These are phyloP conservation scores for Drosophila parvula DNA, from an alignment of 1,140 invertebrate species.

Conservation along the genomic window DNA sequence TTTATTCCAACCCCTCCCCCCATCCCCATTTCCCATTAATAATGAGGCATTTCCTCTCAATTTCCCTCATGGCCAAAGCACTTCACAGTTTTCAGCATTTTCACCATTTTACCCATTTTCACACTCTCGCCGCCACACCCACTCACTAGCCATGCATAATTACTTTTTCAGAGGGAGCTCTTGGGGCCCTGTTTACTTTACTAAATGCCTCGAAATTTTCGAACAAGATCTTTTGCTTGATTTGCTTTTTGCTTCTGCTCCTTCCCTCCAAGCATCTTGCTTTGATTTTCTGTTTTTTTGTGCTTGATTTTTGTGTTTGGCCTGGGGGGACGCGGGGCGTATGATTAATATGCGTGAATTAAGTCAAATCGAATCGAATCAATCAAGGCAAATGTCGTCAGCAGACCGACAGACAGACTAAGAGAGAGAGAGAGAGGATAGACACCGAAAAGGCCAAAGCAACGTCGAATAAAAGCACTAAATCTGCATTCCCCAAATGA, in stretches of 20 bases:
- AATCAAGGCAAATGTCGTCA: conserved; percentile 71
- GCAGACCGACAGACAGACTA: background rate
- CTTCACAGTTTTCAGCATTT: background rate
- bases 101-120: background rate
- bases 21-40: background rate
- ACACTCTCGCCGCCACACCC: background rate
- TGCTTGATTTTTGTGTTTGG: background rate
- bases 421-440: conserved; percentile 9
- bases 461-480: conserved; percentile 38
- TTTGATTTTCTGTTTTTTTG: conserved; percentile 45
- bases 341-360: conserved; percentile 82
- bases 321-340: conserved; percentile 54
- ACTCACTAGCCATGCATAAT: conserved; percentile 62
- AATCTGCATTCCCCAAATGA: conserved; percentile 69
- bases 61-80: background rate
- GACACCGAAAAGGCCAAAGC: conserved; percentile 23
- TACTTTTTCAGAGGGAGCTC: conserved; percentile 60
- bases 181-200: conserved; percentile 58
- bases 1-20: too few relatives aligned
- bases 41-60: background rate
- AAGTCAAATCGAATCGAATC: conserved; percentile 82
- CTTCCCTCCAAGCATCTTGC: background rate
- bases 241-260: conserved; percentile 15
- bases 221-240: conserved; percentile 28
- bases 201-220: conserved; percentile 56